Base-by-base conservation (phyloP, 2,888 invertebrate genomes). In the Drosophila paramelanica region DNA sequence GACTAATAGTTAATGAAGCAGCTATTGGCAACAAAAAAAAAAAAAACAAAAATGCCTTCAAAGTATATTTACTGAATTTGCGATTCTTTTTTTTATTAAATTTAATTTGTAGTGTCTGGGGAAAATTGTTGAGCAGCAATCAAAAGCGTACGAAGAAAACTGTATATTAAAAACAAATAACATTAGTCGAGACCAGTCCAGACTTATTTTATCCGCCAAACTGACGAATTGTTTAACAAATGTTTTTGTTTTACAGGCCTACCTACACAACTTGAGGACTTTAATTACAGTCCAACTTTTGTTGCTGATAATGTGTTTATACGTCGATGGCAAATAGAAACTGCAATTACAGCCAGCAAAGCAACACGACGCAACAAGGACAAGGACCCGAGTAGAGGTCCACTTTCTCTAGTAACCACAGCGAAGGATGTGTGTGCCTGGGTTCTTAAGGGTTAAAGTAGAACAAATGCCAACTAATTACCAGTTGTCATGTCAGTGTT, bases 251-350 rank as follows among this genome's bases (percentile, higher is more conserved):
- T 36, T 13, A 36, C 8, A 3, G 13, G 13, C 8, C 4, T 14
- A 2, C 8, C 4, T 14, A 2, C 5, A 27, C 5, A 10, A 41
- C 38, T 42, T 25, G 10, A 27, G 42, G 8, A 6, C 57, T 50
- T 33, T 39, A 45, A 57, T 67, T 58, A 55, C 6, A 43, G 23
- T 3, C 52, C 33, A 38, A 53, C 6, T 43, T 25, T 7, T 14
- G 41, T 31, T 20, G 38, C 47, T 67, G 62, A 66, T 70, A 52
- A 67, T 76, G 67, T 72, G 79, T 50, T 73, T 52, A 66, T 72
- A 45, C 60, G 64, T 23, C 58, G 67, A 64, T 55, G 61, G 59
- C 61, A 62, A 47, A 53, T 64, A 33, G 45, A 41, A 23, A 43
- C 43, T 49, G 62, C 10, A 39, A 60, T 56, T 23, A 36, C 10